Evolutionary conservation across 2,113 vertebrate species (phyloP).

Genomic region (Paralichthys olivaceus): DNA sequence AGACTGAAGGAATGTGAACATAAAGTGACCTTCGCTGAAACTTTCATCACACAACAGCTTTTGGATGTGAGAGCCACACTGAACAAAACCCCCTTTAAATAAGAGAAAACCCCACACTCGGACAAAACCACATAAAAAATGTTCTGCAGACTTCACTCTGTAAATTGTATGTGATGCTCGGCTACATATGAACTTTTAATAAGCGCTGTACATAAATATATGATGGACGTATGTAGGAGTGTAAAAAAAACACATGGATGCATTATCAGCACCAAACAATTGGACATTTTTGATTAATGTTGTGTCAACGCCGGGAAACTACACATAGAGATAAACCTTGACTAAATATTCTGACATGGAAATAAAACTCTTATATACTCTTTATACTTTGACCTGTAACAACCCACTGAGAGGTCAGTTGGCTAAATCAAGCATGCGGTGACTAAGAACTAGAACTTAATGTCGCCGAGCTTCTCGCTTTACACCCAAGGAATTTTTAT

Average conservation of each 20-base stretch:
- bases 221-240: background rate
- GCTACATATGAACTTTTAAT: slow-evolving; percentile 12
- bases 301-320: too few relatives aligned
- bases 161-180: slow-evolving; percentile 6
- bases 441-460: background rate
- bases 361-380: background rate
- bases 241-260: slow-evolving; percentile 6
- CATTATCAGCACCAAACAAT: background rate
- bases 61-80: background rate
- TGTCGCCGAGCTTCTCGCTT: slow-evolving; percentile 18
- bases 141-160: background rate
- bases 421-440: too few relatives aligned
- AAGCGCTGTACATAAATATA: background rate
- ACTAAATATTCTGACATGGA: background rate
- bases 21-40: slow-evolving; percentile 12
- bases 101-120: background rate
- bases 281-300: too few relatives aligned
- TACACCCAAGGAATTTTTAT: slow-evolving; percentile 4
- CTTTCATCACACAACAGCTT: background rate
- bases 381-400: background rate
- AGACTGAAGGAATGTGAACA: slow-evolving; percentile 11
- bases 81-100: background rate
- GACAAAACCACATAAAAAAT: background rate
- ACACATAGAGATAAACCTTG: too few relatives aligned
- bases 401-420: too few relatives aligned